Conservation (phyloP, 2,113 vertebrate genomes). For the Nothobranchius kuhntae region DNA sequence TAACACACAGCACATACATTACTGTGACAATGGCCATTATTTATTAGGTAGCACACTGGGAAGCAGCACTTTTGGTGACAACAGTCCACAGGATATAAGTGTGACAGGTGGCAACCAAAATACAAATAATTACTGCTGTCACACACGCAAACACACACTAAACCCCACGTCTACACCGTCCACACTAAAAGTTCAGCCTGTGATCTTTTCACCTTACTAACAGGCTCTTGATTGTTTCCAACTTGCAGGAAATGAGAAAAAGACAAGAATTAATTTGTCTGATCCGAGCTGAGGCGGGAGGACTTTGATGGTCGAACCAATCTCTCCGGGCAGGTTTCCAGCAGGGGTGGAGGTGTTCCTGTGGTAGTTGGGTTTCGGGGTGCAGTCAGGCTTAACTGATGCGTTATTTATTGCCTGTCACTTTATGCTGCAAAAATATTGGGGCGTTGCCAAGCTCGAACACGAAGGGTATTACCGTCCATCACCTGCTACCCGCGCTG, state of each 20-base stretch:
- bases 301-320: constrained; percentile 38
- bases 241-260: constrained; percentile 9
- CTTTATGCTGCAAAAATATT: constrained; percentile 79
- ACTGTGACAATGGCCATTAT: constrained; percentile 75
- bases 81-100: constrained; percentile 53
- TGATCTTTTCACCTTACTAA: constrained; percentile 15
- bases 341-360: neutral
- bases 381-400: constrained; percentile 78
- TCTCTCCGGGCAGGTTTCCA: constrained; percentile 53
- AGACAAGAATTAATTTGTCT: constrained; percentile 28
- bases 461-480: constrained; percentile 78
- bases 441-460: constrained; percentile 78
- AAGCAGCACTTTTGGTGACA: constrained; percentile 63
- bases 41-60: constrained; percentile 70
- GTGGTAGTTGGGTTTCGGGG: constrained; percentile 33
- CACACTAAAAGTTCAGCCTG: constrained; percentile 22
- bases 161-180: constrained; percentile 13
- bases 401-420: constrained; percentile 82
- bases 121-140: constrained; percentile 53
- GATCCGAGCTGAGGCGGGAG: constrained; percentile 29
- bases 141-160: constrained; percentile 7
- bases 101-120: constrained; percentile 66
- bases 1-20: constrained; percentile 70
- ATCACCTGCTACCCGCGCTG: constrained; percentile 74
- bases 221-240: constrained; percentile 31